Percentiles rank a stretch among this genome's conserved stretches.
Conservation (phyloP, 1,140 invertebrate genomes). For the Oppia nitens region DNA sequence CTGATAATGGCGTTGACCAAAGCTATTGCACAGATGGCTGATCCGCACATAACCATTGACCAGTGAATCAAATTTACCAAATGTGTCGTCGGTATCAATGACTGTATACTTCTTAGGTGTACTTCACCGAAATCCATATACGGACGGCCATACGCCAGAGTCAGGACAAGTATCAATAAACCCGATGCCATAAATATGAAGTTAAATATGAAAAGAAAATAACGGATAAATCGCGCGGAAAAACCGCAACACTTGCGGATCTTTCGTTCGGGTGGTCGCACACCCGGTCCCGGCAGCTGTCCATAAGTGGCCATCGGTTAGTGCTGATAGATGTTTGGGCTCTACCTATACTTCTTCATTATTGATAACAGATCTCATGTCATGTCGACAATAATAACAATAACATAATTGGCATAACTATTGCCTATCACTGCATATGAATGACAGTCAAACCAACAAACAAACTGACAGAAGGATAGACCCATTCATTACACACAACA, state of each 20-base stretch:
- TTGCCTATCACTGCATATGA: too few relatives aligned
- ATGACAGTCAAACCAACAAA: too few relatives aligned
- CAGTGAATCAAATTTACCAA: constrained; percentile 10
- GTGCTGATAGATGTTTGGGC: too few relatives aligned
- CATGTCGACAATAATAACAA: too few relatives aligned
- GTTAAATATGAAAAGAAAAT: constrained; percentile 12
- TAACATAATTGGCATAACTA: too few relatives aligned
- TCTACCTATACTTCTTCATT: too few relatives aligned
- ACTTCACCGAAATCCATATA: constrained; percentile 1
- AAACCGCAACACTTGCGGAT: constrained; percentile 11
- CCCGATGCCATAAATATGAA: constrained; percentile 8
- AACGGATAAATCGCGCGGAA: constrained; percentile 7
- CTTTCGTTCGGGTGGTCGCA: neutral
- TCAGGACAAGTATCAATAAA: constrained; percentile 5
- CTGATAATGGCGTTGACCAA: constrained; percentile 1
- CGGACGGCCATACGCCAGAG: neutral
- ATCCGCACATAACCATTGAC: constrained; percentile 9
- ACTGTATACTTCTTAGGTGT: constrained; percentile 2
- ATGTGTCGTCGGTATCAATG: neutral
- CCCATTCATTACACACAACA: too few relatives aligned
- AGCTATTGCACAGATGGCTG: constrained; percentile 5
- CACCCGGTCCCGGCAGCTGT: neutral
- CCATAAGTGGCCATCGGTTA: constrained; percentile 6
- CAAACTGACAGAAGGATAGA: too few relatives aligned
- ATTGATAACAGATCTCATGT: too few relatives aligned